Evolutionary conservation across 1,140 invertebrate species (phyloP).

Genomic region (Heliconius himera): DNA sequence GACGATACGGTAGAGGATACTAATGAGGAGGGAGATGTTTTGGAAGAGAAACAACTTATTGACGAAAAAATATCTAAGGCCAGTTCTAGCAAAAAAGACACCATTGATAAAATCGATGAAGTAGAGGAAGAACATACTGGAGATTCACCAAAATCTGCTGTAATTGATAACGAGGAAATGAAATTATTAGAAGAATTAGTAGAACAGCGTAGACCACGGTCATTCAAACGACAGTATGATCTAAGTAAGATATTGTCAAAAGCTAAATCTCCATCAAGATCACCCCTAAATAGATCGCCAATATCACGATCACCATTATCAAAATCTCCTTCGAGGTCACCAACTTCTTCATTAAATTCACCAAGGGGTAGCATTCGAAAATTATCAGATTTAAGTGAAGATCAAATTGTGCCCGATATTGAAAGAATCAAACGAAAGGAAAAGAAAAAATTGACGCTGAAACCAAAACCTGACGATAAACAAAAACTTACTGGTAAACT

Average conservation of each 20-base stretch:
- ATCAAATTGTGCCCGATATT: conserved; percentile 84
- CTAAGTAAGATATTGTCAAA: conserved; percentile 70
- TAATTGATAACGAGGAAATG: conserved; percentile 83
- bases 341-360: conserved; percentile 79
- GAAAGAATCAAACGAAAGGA: conserved; percentile 80
- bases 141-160: conserved; percentile 68
- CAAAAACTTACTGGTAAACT: conserved; percentile 66
- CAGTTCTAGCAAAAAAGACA: conserved; percentile 55
- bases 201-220: conserved; percentile 76
- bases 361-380: conserved; percentile 79
- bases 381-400: conserved; percentile 80
- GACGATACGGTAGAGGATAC: conserved; percentile 90
- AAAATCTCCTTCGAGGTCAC: conserved; percentile 79
- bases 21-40: conserved; percentile 85
- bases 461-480: conserved; percentile 75
- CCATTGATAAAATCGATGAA: conserved; percentile 81
- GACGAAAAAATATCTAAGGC: conserved; percentile 66
- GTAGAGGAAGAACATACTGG: conserved; percentile 77
- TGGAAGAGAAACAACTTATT: conserved; percentile 82
- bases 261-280: conserved; percentile 69
- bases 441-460: conserved; percentile 76
- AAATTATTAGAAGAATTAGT: conserved; percentile 79
- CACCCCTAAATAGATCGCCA: conserved; percentile 69
- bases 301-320: conserved; percentile 75
- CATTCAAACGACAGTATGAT: conserved; percentile 78